phyloP scores from a whole-genome alignment of 2,113 vertebrate species.

The Bos taurus region ARS-UCD2.0 NC_037338.1:94483501-94484000 shows the following conservation, averaged over 20 bases:
- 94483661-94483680: background rate
- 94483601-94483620: background rate
- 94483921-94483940: background rate
- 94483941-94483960: background rate
- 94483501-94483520: background rate
- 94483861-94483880: background rate
- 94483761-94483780: background rate
- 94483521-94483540: background rate
- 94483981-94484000: background rate
- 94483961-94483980: background rate
- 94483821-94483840: background rate
- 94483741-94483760: background rate
- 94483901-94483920: background rate
- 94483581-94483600: background rate
- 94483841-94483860: background rate
- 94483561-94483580: fast-evolving
- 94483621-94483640: background rate
- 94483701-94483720: background rate
- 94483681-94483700: background rate
- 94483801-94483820: background rate
- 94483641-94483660: background rate
- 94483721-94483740: background rate
- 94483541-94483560: background rate
- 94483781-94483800: background rate
- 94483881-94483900: background rate